phyloP scores from a whole-genome alignment of 2,888 invertebrate genomes.

The Cinara cedri region DNA sequence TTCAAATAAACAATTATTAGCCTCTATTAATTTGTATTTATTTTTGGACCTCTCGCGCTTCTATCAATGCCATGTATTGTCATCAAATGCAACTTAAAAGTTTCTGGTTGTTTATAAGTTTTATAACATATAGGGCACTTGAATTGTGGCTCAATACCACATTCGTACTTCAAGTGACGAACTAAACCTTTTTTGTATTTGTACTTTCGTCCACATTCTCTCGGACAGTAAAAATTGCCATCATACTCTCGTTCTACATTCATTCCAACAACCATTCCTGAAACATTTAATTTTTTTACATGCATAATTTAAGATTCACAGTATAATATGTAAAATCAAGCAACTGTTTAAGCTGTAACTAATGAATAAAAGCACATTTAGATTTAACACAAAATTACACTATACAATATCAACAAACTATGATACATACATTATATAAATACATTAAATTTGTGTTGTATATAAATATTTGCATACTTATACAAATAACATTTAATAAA shows the following conservation, averaged over 20 bases:
- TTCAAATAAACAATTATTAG: neutral
- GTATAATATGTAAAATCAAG: slow-evolving; percentile 7
- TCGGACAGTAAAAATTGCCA: slow-evolving; percentile 52
- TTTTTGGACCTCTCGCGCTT: neutral
- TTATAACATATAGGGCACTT: slow-evolving; percentile 68
- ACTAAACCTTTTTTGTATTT: slow-evolving; percentile 65
- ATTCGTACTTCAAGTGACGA: slow-evolving; percentile 69
- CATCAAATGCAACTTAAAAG: slow-evolving; percentile 54
- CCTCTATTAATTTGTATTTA: slow-evolving; percentile 1
- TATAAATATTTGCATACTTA: neutral
- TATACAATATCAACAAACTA: neutral
- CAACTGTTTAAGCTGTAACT: neutral
- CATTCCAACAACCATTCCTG: slow-evolving; percentile 19
- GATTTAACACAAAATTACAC: neutral
- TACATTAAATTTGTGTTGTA: neutral
- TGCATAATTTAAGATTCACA: slow-evolving; percentile 16
- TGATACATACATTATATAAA: neutral
- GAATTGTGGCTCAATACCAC: slow-evolving; percentile 69
- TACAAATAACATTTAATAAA: neutral
- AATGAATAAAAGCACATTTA: slow-evolving; percentile 13
- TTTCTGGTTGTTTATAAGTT: slow-evolving; percentile 56
- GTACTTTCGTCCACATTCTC: slow-evolving; percentile 57
- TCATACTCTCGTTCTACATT: slow-evolving; percentile 16
- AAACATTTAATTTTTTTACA: slow-evolving; percentile 12
- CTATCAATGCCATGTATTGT: slow-evolving; percentile 50